Evolutionary conservation across 2,797 vertebrate species (phyloP).

Genomic region (Garrulus glandarius): DNA sequence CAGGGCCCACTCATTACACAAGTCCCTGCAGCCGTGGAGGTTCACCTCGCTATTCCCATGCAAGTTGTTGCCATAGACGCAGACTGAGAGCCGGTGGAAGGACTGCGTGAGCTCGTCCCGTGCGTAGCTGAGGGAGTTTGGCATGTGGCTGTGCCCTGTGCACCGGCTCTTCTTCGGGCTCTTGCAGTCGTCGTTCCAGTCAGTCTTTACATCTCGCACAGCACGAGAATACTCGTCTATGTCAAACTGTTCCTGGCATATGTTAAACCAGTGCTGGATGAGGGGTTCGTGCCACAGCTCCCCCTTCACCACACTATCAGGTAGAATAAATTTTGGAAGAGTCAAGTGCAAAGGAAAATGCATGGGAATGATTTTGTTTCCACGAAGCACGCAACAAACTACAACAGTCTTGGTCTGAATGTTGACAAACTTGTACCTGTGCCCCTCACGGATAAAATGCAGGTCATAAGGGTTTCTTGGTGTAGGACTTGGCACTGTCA

Average conservation of each 20-base stretch:
- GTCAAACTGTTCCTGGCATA: conserved; percentile 96
- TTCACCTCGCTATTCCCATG: conserved; percentile 97
- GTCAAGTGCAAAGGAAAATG: conserved; percentile 92
- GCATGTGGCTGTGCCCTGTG: conserved; percentile 83
- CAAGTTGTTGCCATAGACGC: conserved; percentile 94
- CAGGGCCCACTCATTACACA: conserved; percentile 88
- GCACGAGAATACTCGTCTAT: conserved; percentile 96
- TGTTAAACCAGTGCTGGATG: conserved; percentile 92
- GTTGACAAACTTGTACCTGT: conserved; percentile 97
- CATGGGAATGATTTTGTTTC: conserved; percentile 89
- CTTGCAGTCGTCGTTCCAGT: conserved; percentile 94
- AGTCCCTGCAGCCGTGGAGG: conserved; percentile 89
- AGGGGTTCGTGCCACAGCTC: conserved; percentile 90
- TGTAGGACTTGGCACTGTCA: conserved; percentile 88
- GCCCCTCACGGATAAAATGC: conserved; percentile 94
- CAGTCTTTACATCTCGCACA: conserved; percentile 89
- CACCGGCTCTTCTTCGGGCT: conserved; percentile 91
- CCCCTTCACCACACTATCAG: conserved; percentile 89
- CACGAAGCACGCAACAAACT: conserved; percentile 89
- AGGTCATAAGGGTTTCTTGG: conserved; percentile 95
- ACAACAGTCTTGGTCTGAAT: conserved; percentile 98
- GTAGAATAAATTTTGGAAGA: conserved; percentile 86
- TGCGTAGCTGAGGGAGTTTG: conserved; percentile 90
- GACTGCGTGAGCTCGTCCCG: conserved; percentile 96
- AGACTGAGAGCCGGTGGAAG: conserved; percentile 95